Conservation (phyloP, 2,888 invertebrate species). For the Lasioglossum leucozonium region DNA sequence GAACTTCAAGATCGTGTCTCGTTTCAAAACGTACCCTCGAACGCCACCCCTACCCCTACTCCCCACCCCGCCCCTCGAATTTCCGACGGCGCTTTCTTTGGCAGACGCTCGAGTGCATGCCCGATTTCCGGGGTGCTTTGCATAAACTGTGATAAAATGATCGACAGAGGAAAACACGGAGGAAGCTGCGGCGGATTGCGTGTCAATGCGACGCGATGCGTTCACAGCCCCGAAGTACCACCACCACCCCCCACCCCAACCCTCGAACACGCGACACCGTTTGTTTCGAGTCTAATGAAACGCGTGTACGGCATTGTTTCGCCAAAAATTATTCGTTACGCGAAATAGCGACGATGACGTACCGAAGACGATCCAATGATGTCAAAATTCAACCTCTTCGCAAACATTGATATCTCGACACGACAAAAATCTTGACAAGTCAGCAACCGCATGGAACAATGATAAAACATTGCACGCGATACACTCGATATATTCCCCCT, state of each 20-base stretch:
- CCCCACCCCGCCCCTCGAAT: neutral
- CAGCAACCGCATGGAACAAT: neutral
- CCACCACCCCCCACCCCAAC: too few relatives aligned
- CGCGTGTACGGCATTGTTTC: neutral
- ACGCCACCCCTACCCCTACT: neutral
- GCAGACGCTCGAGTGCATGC: neutral
- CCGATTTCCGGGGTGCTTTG: neutral
- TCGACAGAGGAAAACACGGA: neutral
- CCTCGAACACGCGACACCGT: neutral
- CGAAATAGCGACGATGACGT: neutral
- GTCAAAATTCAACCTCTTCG: too few relatives aligned
- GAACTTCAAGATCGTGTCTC: slow-evolving; percentile 13
- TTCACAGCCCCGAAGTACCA: neutral
- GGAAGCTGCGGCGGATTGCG: neutral
- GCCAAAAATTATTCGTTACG: neutral
- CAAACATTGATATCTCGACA: too few relatives aligned
- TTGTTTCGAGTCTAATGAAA: neutral
- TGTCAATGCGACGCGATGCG: neutral
- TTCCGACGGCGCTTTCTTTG: neutral
- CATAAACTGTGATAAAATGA: neutral
- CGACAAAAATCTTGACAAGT: neutral
- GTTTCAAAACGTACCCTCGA: neutral
- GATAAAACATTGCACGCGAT: neutral
- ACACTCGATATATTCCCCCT: neutral
- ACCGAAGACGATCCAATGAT: too few relatives aligned